phyloP scores from a whole-genome alignment of 2,888 invertebrate genomes.

The Aspidapion aeneum region DNA sequence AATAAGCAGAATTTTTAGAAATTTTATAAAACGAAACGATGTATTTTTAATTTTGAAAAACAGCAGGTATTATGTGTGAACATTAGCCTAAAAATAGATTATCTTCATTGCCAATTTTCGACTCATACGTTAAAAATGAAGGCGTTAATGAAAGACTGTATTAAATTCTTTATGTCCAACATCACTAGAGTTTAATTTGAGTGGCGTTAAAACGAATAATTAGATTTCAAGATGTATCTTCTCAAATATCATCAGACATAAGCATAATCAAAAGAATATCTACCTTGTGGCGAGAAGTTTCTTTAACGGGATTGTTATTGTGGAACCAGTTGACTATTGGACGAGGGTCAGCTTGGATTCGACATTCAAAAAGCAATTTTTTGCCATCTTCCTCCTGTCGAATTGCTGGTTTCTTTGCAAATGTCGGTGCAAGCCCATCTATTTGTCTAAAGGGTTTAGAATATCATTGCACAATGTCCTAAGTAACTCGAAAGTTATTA shows the following conservation, averaged over 20 bases:
- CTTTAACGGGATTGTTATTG: slow-evolving; percentile 76
- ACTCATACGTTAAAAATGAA: background rate
- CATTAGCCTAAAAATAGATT: background rate
- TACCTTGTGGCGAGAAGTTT: slow-evolving; percentile 85
- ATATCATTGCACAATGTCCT: too few relatives aligned
- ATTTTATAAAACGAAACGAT: slow-evolving; percentile 1
- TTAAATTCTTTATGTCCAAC: background rate
- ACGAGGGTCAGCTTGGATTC: slow-evolving; percentile 89
- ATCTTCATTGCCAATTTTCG: slow-evolving; percentile 3
- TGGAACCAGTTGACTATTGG: slow-evolving; percentile 90
- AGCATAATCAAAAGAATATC: slow-evolving; percentile 1
- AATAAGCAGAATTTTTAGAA: slow-evolving; percentile 3
- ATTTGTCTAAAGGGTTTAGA: slow-evolving; percentile 72
- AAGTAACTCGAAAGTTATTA: slow-evolving; percentile 1
- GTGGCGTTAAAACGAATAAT: too few relatives aligned
- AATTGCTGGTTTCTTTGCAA: slow-evolving; percentile 96
- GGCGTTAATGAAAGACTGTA: background rate
- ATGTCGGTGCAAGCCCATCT: slow-evolving; percentile 96
- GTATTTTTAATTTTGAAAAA: slow-evolving; percentile 6
- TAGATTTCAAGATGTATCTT: background rate
- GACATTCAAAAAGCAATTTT: slow-evolving; percentile 89
- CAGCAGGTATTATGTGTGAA: slow-evolving; percentile 10
- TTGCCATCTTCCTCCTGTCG: slow-evolving; percentile 96
- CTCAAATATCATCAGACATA: background rate
- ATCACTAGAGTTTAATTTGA: too few relatives aligned